phyloP scores from a whole-genome alignment of 2,888 invertebrate genomes.

The Drosophila mercatorum region DNA sequence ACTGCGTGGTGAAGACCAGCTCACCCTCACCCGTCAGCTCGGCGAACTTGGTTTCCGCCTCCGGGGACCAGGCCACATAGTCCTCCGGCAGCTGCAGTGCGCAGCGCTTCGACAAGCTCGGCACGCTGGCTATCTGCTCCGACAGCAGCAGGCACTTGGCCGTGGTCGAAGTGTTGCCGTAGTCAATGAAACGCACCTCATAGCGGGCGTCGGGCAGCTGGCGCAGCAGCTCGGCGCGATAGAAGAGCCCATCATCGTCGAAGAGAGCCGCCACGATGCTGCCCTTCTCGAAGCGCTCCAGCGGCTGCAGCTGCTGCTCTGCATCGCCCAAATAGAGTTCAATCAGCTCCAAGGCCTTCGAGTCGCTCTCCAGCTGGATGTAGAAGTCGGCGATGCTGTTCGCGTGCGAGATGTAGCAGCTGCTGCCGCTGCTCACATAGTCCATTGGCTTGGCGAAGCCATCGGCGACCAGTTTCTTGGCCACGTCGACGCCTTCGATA shows the following conservation, averaged over 20 bases:
- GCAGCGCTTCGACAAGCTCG: slow-evolving; percentile 87
- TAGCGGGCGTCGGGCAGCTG: slow-evolving; percentile 86
- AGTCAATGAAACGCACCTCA: slow-evolving; percentile 89
- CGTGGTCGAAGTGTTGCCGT: slow-evolving; percentile 88
- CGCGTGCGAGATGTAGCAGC: slow-evolving; percentile 90
- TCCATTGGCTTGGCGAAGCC: slow-evolving; percentile 87
- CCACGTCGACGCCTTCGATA: slow-evolving; percentile 87
- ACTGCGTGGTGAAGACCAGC: slow-evolving; percentile 89
- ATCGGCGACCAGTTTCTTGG: slow-evolving; percentile 87
- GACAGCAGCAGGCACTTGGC: slow-evolving; percentile 87
- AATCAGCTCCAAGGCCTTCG: slow-evolving; percentile 87
- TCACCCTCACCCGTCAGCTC: slow-evolving; percentile 89
- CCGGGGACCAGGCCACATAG: slow-evolving; percentile 88
- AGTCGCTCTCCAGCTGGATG: slow-evolving; percentile 90
- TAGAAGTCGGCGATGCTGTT: slow-evolving; percentile 91
- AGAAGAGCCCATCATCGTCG: slow-evolving; percentile 88
- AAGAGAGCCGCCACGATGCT: slow-evolving; percentile 88
- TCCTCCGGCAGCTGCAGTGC: slow-evolving; percentile 87
- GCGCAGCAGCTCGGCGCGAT: slow-evolving; percentile 87
- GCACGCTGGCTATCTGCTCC: slow-evolving; percentile 86
- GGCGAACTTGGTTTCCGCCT: slow-evolving; percentile 88
- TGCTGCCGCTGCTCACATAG: slow-evolving; percentile 86
- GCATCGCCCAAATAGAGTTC: slow-evolving; percentile 86
- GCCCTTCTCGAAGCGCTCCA: slow-evolving; percentile 84
- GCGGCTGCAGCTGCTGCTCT: slow-evolving; percentile 86